A percentile compares a stretch with the other conserved stretches of the same genome.
phyloP scores from a whole-genome alignment of 2,888 invertebrate species.

The Ophion ellenae region DNA sequence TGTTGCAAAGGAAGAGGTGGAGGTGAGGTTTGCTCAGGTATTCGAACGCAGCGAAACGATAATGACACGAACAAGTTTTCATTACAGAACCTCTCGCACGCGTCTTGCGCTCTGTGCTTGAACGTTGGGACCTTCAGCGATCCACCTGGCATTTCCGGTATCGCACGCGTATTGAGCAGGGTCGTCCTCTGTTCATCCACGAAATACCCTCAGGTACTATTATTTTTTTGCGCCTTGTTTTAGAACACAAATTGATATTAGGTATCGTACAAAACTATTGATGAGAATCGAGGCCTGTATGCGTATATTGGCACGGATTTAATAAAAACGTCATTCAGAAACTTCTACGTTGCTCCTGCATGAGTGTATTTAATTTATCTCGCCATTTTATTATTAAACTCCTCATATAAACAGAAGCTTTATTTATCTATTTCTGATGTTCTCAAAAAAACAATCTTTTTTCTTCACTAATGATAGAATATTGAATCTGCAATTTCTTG shows the following conservation, averaged over 20 bases:
- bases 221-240: neutral
- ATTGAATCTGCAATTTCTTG: neutral
- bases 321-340: too few relatives aligned
- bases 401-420: neutral
- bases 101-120: conserved; percentile 91
- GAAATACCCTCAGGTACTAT: conserved; percentile 91
- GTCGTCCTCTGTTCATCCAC: conserved; percentile 98
- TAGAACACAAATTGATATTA: too few relatives aligned
- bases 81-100: conserved; percentile 80
- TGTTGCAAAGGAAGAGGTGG: neutral
- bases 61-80: neutral
- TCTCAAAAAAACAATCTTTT: neutral
- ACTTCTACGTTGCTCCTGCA: too few relatives aligned
- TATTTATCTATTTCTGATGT: neutral
- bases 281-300: too few relatives aligned
- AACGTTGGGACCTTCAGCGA: conserved; percentile 92
- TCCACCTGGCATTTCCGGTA: conserved; percentile 89
- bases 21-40: neutral
- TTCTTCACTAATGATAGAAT: neutral
- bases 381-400: neutral
- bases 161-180: conserved; percentile 94
- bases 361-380: too few relatives aligned
- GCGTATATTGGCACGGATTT: too few relatives aligned
- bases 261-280: too few relatives aligned
- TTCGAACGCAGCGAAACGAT: neutral